Evolutionary conservation across 1,140 invertebrate genomes (phyloP).

Genomic region (Pinna nobilis): DNA sequence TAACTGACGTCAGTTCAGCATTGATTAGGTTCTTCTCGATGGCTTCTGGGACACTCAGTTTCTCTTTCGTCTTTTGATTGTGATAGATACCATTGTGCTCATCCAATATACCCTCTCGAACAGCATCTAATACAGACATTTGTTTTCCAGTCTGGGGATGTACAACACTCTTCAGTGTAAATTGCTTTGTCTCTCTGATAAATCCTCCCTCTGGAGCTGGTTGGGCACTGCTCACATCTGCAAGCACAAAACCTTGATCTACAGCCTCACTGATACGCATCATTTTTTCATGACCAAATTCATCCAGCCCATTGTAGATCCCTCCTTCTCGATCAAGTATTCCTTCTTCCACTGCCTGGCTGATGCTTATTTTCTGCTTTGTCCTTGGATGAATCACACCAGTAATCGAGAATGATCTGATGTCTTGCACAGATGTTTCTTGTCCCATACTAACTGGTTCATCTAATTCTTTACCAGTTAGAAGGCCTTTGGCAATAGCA

Average conservation of each 20-base stretch:
- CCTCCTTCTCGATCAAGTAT: slow-evolving; percentile 89
- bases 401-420: slow-evolving; percentile 73
- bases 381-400: slow-evolving; percentile 88
- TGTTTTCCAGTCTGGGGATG: slow-evolving; percentile 78
- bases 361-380: slow-evolving; percentile 86
- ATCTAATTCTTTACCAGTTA: slow-evolving; percentile 59
- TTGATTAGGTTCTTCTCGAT: slow-evolving; percentile 78
- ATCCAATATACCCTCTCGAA: slow-evolving; percentile 87
- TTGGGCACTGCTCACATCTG: slow-evolving; percentile 56
- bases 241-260: slow-evolving; percentile 74
- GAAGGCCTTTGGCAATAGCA: slow-evolving; percentile 79
- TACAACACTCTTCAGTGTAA: slow-evolving; percentile 79
- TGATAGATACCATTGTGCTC: slow-evolving; percentile 86
- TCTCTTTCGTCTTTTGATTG: slow-evolving; percentile 84
- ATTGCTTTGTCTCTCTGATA: slow-evolving; percentile 71
- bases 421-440: slow-evolving; percentile 66
- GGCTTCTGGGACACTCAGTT: slow-evolving; percentile 88
- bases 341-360: slow-evolving; percentile 89
- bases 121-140: slow-evolving; percentile 86
- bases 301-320: slow-evolving; percentile 65
- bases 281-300: slow-evolving; percentile 45
- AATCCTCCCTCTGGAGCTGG: slow-evolving; percentile 35
- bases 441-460: slow-evolving; percentile 46
- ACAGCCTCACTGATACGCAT: slow-evolving; percentile 91
- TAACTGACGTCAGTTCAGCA: slow-evolving; percentile 82